phyloP scores from a whole-genome alignment of 1,140 invertebrate species.

The Musca domestica region DNA sequence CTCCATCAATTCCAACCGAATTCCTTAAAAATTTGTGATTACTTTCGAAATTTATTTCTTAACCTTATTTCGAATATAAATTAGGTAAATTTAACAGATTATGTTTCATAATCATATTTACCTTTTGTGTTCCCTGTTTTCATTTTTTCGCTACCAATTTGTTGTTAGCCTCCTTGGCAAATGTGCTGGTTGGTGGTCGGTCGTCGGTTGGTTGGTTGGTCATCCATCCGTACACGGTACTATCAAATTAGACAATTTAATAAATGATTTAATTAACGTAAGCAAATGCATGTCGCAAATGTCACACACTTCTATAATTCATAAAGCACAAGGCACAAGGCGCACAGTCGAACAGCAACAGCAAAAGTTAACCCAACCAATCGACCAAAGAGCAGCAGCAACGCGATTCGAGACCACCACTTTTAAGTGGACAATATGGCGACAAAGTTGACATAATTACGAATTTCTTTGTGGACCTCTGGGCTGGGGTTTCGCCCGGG shows the following conservation, averaged over 20 bases:
- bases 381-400: neutral
- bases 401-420: neutral
- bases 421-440: constrained; percentile 18
- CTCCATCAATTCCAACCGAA: too few species aligned
- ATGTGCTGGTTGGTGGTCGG: too few species aligned
- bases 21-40: too few species aligned
- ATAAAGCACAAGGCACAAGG: neutral
- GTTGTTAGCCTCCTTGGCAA: too few species aligned
- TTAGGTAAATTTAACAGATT: too few species aligned
- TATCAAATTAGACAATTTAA: constrained; percentile 18
- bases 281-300: constrained; percentile 21
- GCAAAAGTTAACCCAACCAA: neutral
- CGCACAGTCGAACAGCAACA: neutral
- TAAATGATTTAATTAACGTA: constrained; percentile 22
- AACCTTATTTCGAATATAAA: too few species aligned
- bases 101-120: too few species aligned
- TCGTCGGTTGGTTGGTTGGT: too few species aligned
- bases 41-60: too few species aligned
- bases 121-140: too few species aligned
- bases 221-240: neutral
- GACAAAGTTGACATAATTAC: constrained; percentile 20
- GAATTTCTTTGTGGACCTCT: neutral
- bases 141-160: too few species aligned
- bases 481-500: neutral
- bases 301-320: constrained; percentile 21